Conservation (phyloP, 2,113 vertebrate species). For the Rhabdornis inornatus region DNA sequence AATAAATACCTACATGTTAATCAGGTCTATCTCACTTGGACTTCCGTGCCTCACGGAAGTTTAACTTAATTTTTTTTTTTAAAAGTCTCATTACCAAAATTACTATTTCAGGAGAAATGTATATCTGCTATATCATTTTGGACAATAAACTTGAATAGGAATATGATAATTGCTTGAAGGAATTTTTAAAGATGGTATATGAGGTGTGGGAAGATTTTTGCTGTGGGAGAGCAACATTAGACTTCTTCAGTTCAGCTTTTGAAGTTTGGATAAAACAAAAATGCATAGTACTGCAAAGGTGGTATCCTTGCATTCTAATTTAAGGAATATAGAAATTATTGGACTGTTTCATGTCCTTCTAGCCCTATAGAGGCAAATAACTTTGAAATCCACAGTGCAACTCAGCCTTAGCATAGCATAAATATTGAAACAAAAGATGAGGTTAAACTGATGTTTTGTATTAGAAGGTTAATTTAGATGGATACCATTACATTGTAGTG, state of each 20-base stretch:
- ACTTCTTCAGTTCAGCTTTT: not conserved
- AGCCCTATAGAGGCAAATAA: not conserved
- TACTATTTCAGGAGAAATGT: not conserved
- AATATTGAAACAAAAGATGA: not conserved
- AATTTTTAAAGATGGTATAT: not conserved
- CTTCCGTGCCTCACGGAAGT: not conserved
- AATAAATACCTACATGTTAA: not conserved
- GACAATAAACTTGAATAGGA: not conserved
- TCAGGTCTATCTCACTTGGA: not conserved
- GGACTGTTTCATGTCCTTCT: not conserved
- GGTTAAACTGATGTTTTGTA: not conserved
- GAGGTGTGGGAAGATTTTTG: not conserved
- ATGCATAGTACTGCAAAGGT: not conserved
- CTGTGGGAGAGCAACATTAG: not conserved
- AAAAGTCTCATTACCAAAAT: not conserved
- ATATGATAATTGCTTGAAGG: not conserved
- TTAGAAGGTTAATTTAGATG: not conserved
- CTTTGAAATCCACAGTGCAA: not conserved
- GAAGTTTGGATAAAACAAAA: not conserved
- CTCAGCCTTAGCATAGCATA: not conserved
- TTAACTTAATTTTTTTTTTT: not conserved
- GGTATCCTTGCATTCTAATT: not conserved
- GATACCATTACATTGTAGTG: not conserved
- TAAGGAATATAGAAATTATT: not conserved
- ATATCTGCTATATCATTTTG: not conserved